A percentile compares a stretch with the other conserved stretches of the same genome.
Conservation (phyloP, 2,113 vertebrate genomes). For the Mobula hypostoma region DNA sequence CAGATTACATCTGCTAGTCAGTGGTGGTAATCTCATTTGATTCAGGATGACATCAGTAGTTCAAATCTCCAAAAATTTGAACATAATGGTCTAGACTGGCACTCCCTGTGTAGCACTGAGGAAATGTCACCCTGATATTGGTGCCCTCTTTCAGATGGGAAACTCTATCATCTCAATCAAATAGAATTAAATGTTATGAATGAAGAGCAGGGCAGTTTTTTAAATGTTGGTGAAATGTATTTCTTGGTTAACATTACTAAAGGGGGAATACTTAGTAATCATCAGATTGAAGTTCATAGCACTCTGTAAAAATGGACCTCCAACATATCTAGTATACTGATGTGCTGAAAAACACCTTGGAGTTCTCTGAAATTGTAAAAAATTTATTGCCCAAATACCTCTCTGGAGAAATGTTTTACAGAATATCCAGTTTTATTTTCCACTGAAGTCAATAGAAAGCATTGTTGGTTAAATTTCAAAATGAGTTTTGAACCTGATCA, state of each 20-base stretch:
- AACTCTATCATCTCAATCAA: too few species aligned
- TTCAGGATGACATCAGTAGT: neutral
- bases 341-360: neutral
- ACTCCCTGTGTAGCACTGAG: neutral
- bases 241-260: neutral
- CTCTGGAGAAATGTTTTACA: neutral
- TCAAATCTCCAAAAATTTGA: neutral
- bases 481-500: neutral
- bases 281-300: neutral
- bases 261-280: neutral
- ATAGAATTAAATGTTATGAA: neutral
- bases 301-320: too few species aligned
- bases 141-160: neutral
- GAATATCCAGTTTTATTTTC: neutral
- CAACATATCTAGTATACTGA: neutral
- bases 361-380: neutral
- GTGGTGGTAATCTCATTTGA: neutral
- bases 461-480: neutral
- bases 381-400: neutral
- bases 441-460: neutral
- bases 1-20: neutral
- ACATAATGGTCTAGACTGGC: neutral
- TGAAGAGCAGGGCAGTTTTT: neutral
- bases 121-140: neutral
- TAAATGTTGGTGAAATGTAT: neutral